Base-by-base conservation (phyloP, 2,888 invertebrate species). In the Drosophila aldrichi region DNA sequence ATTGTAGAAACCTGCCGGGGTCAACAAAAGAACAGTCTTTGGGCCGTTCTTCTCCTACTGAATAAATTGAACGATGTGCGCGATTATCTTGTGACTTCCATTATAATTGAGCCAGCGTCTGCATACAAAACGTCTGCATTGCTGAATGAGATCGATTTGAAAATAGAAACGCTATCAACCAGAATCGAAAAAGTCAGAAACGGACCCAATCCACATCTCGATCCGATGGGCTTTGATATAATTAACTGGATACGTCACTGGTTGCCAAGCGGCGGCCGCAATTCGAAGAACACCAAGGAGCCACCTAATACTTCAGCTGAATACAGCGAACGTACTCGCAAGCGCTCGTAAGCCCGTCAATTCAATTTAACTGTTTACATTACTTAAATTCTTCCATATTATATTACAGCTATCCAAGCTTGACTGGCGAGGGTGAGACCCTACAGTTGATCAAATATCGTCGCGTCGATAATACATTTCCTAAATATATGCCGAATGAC, bases 181-280 rank as follows among this genome's bases (percentile, higher is more conserved):
- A 46, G 32, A 58, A 43, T 67, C 36, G 63, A 66, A 14, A 38
- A 48, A 40, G n/a, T 12, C 25, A 16, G 16, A 52, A 25, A 25
- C 40, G 49, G 38, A 34, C 55, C 36, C 38, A 44, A 3, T 32
- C 8, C 7, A 34, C 65, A 65, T 22, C 70, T 72, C 68, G 81
- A 80, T 82, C 89, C 88, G 74, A 92, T 92, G 92, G 92, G 92
- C 77, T 83, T 92, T 72, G 91, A 92, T 68, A 68, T 92, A 48
- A 41, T 92, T 14, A 83, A 59, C 16, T 85, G 64, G 67, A 56
- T 91, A 44, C 80, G 81, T 44, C 67, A 81, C 58, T 59, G 88
- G 57, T 69, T 90, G 57, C 25, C 40, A 52, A 36, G 38, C 41
- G 54, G 56, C 54, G 57, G 74, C 38, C 71, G 61, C 61, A 76